Conservation (phyloP, 2,797 vertebrate genomes). For the Chelidonichthys spinosus region DNA sequence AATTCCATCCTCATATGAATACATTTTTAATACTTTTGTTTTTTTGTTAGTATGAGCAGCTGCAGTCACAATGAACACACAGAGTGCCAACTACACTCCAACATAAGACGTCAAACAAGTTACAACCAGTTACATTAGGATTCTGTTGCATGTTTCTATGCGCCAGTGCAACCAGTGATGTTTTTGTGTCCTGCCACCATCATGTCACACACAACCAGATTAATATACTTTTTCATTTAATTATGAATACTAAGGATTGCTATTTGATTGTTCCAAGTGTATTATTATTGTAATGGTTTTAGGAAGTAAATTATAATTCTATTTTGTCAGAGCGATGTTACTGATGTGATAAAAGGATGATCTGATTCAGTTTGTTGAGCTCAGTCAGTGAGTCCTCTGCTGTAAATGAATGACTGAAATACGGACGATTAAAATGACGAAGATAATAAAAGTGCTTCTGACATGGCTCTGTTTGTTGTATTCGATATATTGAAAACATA, state of each 20-base stretch:
- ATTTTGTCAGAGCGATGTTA: conserved; percentile 68
- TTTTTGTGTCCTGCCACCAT: conserved; percentile 33
- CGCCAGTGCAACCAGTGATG: conserved; percentile 49
- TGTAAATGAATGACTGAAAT: conserved; percentile 62
- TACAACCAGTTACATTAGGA: not conserved
- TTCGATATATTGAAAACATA: not conserved
- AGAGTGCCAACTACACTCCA: not conserved
- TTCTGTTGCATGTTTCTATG: conserved; percentile 7
- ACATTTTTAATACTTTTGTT: not conserved
- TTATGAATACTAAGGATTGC: conserved; percentile 58
- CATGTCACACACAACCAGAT: conserved; percentile 42
- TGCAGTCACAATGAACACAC: not conserved
- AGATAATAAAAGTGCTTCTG: conserved; percentile 58
- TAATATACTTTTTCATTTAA: conserved; percentile 38
- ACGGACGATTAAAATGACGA: conserved; percentile 19
- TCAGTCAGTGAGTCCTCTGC: conserved; percentile 37
- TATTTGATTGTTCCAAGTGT: conserved; percentile 64
- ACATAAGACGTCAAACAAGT: not conserved
- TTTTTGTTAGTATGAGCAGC: not conserved
- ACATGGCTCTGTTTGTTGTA: not conserved
- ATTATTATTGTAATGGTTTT: conserved; percentile 64
- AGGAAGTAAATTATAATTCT: conserved; percentile 77
- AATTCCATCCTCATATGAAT: not conserved
- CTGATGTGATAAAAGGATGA: conserved; percentile 31
- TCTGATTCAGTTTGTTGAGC: conserved; percentile 23